These are phyloP conservation scores for Ginglymostoma cirratum DNA, from an alignment of 2,113 vertebrate species.

Conservation along the genomic window DNA sequence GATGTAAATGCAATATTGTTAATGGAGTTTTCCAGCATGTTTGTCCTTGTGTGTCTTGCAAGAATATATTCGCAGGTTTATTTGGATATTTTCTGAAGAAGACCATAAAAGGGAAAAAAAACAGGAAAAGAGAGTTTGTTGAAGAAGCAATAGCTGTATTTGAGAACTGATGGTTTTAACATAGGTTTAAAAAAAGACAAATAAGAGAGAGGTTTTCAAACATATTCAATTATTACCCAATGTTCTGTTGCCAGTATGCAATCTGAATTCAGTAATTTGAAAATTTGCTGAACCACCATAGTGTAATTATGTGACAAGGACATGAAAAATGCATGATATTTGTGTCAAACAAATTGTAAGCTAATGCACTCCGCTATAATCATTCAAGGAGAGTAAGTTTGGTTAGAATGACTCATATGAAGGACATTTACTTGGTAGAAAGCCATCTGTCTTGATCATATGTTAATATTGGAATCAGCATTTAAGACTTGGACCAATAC, in stretches of 20 bases:
- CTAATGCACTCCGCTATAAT: background rate
- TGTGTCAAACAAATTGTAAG: background rate
- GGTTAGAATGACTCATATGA: background rate
- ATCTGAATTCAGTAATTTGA: background rate
- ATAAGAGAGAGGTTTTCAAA: background rate
- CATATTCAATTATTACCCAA: background rate
- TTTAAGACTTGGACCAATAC: constrained; percentile 6
- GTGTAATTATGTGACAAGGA: background rate
- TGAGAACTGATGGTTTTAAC: background rate
- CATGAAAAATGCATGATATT: background rate
- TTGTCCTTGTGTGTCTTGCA: background rate
- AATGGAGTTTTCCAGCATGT: background rate
- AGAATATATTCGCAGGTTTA: background rate
- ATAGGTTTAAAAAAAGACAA: background rate
- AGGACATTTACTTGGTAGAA: constrained; percentile 29
- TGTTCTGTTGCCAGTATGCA: background rate
- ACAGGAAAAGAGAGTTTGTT: background rate
- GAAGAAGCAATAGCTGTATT: background rate
- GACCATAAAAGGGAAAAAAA: background rate
- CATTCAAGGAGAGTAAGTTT: background rate
- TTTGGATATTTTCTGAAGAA: background rate
- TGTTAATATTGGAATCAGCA: background rate
- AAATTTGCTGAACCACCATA: background rate
- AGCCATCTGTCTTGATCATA: background rate
- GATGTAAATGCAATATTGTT: background rate